phyloP scores from a whole-genome alignment of 1,140 invertebrate species.

The Carposina sasakii region DNA sequence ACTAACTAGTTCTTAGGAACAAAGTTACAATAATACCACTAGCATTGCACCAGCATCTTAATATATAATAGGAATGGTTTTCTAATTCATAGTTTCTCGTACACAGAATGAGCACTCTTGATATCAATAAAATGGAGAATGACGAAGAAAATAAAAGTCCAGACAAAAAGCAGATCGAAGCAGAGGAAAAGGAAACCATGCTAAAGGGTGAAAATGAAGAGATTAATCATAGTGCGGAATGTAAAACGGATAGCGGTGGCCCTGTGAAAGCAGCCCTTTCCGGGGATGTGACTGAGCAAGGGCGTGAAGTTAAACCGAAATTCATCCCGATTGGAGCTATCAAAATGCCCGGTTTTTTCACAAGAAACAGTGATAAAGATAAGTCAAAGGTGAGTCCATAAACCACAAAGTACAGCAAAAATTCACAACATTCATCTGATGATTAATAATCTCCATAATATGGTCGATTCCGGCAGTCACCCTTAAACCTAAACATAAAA shows the following conservation, averaged over 20 bases:
- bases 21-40: no score
- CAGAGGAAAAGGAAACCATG: slow-evolving; percentile 82
- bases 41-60: no score
- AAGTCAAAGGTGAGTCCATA: slow-evolving; percentile 52
- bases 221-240: slow-evolving; percentile 45
- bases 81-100: no score
- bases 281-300: slow-evolving; percentile 76
- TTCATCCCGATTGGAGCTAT: slow-evolving; percentile 88
- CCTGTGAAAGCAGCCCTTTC: slow-evolving; percentile 71
- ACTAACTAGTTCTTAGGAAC: no score
- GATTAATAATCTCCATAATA: no score
- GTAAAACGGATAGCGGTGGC: slow-evolving; percentile 70
- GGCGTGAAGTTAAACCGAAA: slow-evolving; percentile 81
- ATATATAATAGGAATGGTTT: no score
- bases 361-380: slow-evolving; percentile 82
- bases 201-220: slow-evolving; percentile 76
- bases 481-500: no score
- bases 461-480: no score
- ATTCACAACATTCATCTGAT: no score
- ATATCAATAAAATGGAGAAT: slow-evolving; percentile 52
- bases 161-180: slow-evolving; percentile 81
- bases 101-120: slow-evolving; percentile 52
- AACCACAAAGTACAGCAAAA: no score
- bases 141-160: slow-evolving; percentile 73
- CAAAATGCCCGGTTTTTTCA: slow-evolving; percentile 87